phyloP scores from a whole-genome alignment of 2,888 invertebrate genomes.

The Penaeus monodon region DNA sequence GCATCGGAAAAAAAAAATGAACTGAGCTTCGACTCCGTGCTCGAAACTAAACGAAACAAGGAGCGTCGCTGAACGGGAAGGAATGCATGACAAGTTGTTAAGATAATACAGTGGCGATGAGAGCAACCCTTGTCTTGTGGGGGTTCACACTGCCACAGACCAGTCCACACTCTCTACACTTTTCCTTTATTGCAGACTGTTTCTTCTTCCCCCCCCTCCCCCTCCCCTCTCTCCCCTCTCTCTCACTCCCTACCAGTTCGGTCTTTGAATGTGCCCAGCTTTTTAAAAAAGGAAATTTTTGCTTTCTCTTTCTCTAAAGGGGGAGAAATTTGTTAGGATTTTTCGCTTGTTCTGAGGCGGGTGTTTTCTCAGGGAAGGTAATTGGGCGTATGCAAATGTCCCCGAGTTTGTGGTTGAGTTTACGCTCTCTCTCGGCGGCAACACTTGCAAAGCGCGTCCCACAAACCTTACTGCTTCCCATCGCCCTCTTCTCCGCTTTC shows the following conservation, averaged over 20 bases:
- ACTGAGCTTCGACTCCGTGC: not conserved
- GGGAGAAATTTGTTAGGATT: no score
- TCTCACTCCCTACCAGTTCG: not conserved
- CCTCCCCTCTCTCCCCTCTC: not conserved
- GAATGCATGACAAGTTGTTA: conserved; percentile 51
- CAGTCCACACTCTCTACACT: no score
- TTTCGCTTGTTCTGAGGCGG: no score
- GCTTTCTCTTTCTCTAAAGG: not conserved
- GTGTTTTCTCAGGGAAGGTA: no score
- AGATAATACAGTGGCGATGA: conserved; percentile 30
- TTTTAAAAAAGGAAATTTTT: no score
- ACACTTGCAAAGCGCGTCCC: no score
- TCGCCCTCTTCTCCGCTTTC: no score
- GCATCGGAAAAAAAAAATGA: not conserved
- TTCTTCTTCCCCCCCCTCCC: not conserved
- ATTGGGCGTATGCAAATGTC: no score
- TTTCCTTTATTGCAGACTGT: no score
- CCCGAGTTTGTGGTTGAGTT: no score
- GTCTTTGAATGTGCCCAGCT: not conserved
- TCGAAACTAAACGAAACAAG: conserved; percentile 8
- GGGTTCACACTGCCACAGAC: conserved; percentile 11
- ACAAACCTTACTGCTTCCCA: no score
- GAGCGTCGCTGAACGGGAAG: not conserved
- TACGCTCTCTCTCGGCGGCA: no score
- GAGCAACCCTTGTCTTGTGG: conserved; percentile 27